Evolutionary conservation across 2,888 invertebrate species (phyloP).

Genomic region (Cosmia trapezina): DNA sequence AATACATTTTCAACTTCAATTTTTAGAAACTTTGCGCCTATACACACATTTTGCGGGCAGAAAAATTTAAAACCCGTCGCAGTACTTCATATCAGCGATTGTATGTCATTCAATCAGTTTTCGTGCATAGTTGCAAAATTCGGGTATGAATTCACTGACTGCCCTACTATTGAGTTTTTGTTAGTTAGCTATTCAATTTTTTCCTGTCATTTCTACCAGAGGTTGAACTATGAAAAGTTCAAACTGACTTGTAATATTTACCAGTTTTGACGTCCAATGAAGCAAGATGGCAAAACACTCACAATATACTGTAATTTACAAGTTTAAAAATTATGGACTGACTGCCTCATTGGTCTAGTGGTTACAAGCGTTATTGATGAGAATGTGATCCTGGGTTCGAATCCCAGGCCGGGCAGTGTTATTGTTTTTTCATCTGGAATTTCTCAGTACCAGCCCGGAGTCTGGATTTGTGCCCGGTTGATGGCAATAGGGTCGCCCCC

Average conservation of each 20-base stretch:
- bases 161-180: not conserved
- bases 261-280: not conserved
- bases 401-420: no score
- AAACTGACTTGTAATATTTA: not conserved
- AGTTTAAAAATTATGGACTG: not conserved
- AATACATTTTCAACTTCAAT: not conserved
- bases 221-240: not conserved
- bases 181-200: not conserved
- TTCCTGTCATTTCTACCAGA: not conserved
- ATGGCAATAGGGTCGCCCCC: no score
- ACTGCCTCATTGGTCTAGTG: not conserved
- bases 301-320: not conserved
- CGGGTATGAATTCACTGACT: slow-evolving; percentile 13
- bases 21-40: not conserved
- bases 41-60: not conserved
- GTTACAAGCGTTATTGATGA: no score
- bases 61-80: slow-evolving; percentile 10
- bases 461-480: no score
- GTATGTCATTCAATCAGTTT: slow-evolving; percentile 45
- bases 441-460: no score
- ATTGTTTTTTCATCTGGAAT: no score
- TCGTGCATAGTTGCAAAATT: slow-evolving; percentile 31
- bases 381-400: no score
- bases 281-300: not conserved
- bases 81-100: slow-evolving; percentile 24